These are phyloP conservation scores for Hydrolagus affinis DNA, from an alignment of 2,113 vertebrate genomes.

Conservation along the genomic window DNA sequence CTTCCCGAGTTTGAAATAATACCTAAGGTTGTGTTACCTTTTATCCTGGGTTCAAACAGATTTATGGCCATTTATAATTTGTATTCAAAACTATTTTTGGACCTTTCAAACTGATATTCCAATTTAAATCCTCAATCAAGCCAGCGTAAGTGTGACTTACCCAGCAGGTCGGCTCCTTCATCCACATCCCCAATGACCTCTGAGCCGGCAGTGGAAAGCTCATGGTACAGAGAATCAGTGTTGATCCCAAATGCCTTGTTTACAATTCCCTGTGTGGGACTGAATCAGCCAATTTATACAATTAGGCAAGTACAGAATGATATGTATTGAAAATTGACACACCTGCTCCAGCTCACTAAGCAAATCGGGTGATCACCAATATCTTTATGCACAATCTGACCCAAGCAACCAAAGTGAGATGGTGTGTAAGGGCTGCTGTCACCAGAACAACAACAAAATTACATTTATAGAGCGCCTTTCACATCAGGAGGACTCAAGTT, in stretches of 20 bases:
- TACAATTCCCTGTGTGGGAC: constrained; percentile 93
- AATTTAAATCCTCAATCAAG: not conserved
- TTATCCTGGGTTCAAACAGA: not conserved
- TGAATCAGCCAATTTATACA: constrained; percentile 42
- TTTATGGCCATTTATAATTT: not conserved
- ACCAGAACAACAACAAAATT: too few species aligned
- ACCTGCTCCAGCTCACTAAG: not conserved
- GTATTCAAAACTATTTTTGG: not conserved
- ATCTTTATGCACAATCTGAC: not conserved
- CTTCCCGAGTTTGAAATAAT: not conserved
- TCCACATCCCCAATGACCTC: constrained; percentile 96
- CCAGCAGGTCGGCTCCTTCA: constrained; percentile 89
- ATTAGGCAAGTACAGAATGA: not conserved
- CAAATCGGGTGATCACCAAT: not conserved
- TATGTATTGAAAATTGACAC: not conserved
- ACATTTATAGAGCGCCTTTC: too few species aligned
- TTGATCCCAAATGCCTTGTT: constrained; percentile 98
- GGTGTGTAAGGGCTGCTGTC: not conserved
- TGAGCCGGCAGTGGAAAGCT: constrained; percentile 88
- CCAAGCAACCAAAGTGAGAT: not conserved
- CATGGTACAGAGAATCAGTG: constrained; percentile 92
- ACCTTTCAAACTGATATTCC: not conserved
- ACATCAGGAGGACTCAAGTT: too few species aligned
- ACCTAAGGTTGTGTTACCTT: not conserved
- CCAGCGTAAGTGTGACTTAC: constrained; percentile 51